Evolutionary conservation across 2,888 invertebrate species (phyloP), one percentile per base, ranked within the genome.

Genomic region (Entomobrya proxima): DNA sequence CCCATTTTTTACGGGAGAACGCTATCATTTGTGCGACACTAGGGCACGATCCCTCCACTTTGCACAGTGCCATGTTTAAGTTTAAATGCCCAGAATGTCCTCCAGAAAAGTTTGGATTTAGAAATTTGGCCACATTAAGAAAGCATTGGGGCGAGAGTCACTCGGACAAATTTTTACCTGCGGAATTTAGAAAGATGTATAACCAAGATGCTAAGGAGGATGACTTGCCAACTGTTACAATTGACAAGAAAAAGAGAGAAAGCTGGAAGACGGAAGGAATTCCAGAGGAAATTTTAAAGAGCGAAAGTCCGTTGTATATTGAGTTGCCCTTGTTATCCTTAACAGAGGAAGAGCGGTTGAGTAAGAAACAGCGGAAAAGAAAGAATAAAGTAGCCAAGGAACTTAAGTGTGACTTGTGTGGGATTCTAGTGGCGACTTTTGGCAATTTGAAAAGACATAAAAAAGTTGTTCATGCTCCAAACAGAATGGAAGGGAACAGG

Each of bases 21-120:
- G 77, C 77, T 37, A 35, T 55, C 2, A 32, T 44, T 5, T 77
- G 77, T 27, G 35, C 77, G 1, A 2, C 40, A 15, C 37, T 77
- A 15, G 40, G 61, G 2, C 77, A 77, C 27, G 77, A 77, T 24
- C 61, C 77, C 4, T 37, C 61, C 21, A n/a, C 58, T 1, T 15
- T 77, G 1, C 37, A 15, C 0, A 7, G 24, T 0, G 9, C 35
- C 18, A 77, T 77, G 77, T 77, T 77, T 61, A n/a, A 13, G 24
- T 13, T 11, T 15, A 37, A 77, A 27, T 77, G 77, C 30, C 58
- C 58, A 11, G 40, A 77, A 11, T 77, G 77, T 24, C 77, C 77
- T 11, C 15, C 35, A 7, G 61, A 77, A 2, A 52, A 5, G 55
- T 58, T 77, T 24, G 77, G 77, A 2, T 77, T 40, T n/a, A 40